Evolutionary conservation across 64 coral and sea anemone genomes (phyloP), one percentile per base, ranked within the genome.

Genomic region (Actinia equina): DNA sequence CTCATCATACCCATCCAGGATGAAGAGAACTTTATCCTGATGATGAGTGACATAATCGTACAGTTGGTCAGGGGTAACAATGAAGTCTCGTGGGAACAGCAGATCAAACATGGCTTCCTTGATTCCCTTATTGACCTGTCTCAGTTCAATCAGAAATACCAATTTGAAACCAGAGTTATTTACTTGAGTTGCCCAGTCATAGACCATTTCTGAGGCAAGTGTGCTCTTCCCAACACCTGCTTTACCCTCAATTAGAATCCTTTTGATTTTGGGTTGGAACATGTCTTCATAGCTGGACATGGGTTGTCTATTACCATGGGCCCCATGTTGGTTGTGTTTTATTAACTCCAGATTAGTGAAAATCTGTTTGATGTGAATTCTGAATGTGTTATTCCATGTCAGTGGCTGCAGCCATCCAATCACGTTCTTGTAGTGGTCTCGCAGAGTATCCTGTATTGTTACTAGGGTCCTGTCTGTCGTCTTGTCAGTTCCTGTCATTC

Each of bases 1-100:
- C 67, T 95, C 94, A 80, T 95, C 94, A 71, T 89, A 95, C 20
- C 94, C 94, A 89, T 95, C 94, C 30, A 95, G 88, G 71, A 95
- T 90, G 27, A 95, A 89, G 26, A 95, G 88, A 46, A 92, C 79
- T 26, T 77, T 57, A 83, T 95, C 84, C 83, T 95, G 94, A 79
- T 92, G 79, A 6, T 87, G 44, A 26, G 70, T 78, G 43, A 95
- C 67, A 55, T 82, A 92, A 59, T 80, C 56, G 58, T 88, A 95
- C 10, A 95, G 14, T 13, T 89, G 60, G n/a, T 95, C 90, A 58
- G 79, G 63, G 69, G 88, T 83, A 17, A 86, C 60, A 12, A 11
- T 15, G 59, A 95, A 95, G 63, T 95, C 94, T 54, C 71, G 92
- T 77, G 94, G 94, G 54, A 95, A 95, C 15, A 95, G 83, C 54